Evolutionary conservation across 2,797 vertebrate genomes (phyloP), one percentile per base, ranked within the genome.

Genomic region (Pachyuromys duprasi): DNA sequence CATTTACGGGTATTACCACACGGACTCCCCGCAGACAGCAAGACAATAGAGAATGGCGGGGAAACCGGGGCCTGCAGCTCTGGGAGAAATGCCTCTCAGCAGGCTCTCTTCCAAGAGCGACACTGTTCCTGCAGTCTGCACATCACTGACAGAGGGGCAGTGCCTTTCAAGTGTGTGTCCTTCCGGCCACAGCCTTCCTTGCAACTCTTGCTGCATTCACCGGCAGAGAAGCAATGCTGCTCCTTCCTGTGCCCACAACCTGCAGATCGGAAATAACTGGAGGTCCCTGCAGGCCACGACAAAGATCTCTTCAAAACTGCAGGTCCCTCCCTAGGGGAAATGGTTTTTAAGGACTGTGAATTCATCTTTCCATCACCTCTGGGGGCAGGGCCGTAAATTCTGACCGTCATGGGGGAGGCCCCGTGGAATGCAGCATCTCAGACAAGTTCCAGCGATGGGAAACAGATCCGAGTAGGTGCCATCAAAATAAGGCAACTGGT

Each of bases 401-500:
- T 78, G 95, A 93, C 79, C 22, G 63, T 79, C 76, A 4, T 49
- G 28, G 15, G 70, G 22, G 42, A 93, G 86, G 36, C 67, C 45
- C 5, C 13, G 12, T 72, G 93, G 93, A 95, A 90, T 82, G 94
- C 81, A 80, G 78, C 55, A 18, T 65, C 1, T 0, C 65, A 63
- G 5, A 39, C 82, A 45, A 88, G 24, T 65, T 72, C 55, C 0
- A 4, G 4, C 49, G 80, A 91, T 82, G 80, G 92, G 92, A 97
- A 97, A 93, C 95, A 91, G 95, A 97, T 79, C 86, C 45, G 28
- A 84, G 86, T 28, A 91, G 95, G 78, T 97, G 96, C 94, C 94
- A 82, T 93, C 89, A 93, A 72, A 95, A 45, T 81, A 55, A 74
- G 9, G 53, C 93, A 70, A 94, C 78, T 39, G 91, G 78, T 83